A percentile compares a stretch with the other conserved stretches of the same genome.
Conservation (phyloP, 2,888 invertebrate genomes). For the Elmis aenea region DNA sequence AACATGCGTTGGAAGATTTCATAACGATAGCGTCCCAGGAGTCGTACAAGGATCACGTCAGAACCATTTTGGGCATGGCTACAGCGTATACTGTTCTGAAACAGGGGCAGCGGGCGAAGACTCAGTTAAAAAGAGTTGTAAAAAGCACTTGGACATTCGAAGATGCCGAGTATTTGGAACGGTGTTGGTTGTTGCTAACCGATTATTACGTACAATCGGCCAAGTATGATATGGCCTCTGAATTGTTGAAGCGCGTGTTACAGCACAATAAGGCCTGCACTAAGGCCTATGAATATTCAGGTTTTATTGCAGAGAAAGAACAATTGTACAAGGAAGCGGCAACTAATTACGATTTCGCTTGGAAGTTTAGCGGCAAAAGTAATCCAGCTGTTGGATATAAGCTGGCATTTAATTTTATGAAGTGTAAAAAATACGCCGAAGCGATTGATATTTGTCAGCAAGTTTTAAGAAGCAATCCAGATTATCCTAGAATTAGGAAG, state of each 20-base stretch:
- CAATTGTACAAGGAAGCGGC: slow-evolving; percentile 85
- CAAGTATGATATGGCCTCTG: slow-evolving; percentile 81
- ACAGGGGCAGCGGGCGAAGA: slow-evolving; percentile 86
- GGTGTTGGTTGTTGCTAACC: slow-evolving; percentile 91
- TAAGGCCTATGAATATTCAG: slow-evolving; percentile 84
- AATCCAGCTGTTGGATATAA: slow-evolving; percentile 90
- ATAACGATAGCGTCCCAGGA: slow-evolving; percentile 68
- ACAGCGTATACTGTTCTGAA: slow-evolving; percentile 79
- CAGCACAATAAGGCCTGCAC: slow-evolving; percentile 84
- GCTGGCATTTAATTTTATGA: slow-evolving; percentile 85
- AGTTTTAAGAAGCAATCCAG: slow-evolving; percentile 74
- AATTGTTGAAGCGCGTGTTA: slow-evolving; percentile 70
- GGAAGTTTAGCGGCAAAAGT: slow-evolving; percentile 74
- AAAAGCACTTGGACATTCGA: slow-evolving; percentile 89
- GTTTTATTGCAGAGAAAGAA: slow-evolving; percentile 86
- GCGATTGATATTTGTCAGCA: slow-evolving; percentile 88
- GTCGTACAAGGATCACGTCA: slow-evolving; percentile 70
- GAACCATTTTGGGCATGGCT: slow-evolving; percentile 71
- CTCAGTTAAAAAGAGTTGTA: slow-evolving; percentile 83
- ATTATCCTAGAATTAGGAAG: slow-evolving; percentile 86
- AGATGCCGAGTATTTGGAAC: slow-evolving; percentile 92
- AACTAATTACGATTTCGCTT: slow-evolving; percentile 76
- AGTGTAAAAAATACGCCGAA: slow-evolving; percentile 82
- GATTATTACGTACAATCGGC: slow-evolving; percentile 81
- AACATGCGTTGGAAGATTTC: slow-evolving; percentile 77